Percentiles rank a stretch among this genome's conserved stretches.
phyloP scores from a whole-genome alignment of 2,797 vertebrate genomes.

The Pipistrellus kuhlii region DNA sequence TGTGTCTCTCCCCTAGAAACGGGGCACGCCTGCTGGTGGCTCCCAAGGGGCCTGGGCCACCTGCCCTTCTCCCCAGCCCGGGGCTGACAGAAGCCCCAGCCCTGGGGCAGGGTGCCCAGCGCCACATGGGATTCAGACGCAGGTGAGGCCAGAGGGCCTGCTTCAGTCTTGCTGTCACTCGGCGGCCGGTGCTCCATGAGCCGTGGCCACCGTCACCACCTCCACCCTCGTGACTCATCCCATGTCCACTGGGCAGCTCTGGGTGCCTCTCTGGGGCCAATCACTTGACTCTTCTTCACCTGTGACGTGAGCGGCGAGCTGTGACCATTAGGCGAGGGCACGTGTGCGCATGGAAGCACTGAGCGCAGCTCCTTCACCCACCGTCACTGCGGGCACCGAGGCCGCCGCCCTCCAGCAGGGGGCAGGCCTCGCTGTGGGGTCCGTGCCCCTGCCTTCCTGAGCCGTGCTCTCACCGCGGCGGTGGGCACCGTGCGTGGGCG shows the following conservation, averaged over 20 bases:
- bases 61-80: neutral
- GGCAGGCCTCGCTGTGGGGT: neutral
- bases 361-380: fast-evolving
- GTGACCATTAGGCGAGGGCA: neutral
- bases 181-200: neutral
- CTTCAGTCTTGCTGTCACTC: too few species aligned
- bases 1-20: neutral
- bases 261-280: too few species aligned
- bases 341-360: fast-evolving
- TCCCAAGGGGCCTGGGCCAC: fast-evolving
- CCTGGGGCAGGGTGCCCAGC: neutral
- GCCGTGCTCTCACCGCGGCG: fast-evolving
- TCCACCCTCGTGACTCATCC: fast-evolving
- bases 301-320: neutral
- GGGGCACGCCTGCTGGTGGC: fast-evolving
- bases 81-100: too few species aligned
- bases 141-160: neutral
- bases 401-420: neutral
- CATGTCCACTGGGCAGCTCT: fast-evolving
- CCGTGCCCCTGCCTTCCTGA: fast-evolving
- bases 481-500: fast-evolving
- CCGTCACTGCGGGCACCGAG: neutral
- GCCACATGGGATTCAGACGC: neutral
- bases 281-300: neutral
- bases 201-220: fast-evolving